Conservation (phyloP, 2,797 vertebrate species). For the Aeoliscus strigatus region DNA sequence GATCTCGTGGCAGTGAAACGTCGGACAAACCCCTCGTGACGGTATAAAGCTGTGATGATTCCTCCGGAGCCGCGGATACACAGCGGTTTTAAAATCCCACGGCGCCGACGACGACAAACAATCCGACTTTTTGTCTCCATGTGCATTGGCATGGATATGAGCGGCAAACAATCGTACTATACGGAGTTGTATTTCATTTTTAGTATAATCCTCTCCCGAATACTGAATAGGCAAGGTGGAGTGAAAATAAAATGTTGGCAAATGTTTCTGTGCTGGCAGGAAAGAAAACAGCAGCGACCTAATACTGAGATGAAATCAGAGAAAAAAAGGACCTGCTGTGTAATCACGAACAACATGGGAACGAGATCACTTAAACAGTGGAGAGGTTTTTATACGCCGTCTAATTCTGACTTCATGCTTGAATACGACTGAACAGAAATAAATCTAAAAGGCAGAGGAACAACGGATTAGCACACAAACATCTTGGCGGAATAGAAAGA, state of each 20-base stretch:
- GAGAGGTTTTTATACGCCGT: conserved; percentile 4
- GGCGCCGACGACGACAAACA: conserved; percentile 28
- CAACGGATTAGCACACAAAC: no score
- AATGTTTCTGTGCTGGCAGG: conserved; percentile 47
- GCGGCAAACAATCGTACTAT: conserved; percentile 49
- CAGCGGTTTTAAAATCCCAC: conserved; percentile 11
- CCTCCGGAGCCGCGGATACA: conserved; percentile 17
- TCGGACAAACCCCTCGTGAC: conserved; percentile 6
- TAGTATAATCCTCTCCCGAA: conserved; percentile 38
- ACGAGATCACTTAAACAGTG: conserved; percentile 18
- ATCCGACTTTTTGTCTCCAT: conserved; percentile 44
- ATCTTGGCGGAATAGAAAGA: no score
- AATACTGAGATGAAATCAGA: conserved; percentile 41
- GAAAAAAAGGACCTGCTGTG: conserved; percentile 8
- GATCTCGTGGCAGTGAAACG: conserved; percentile 4
- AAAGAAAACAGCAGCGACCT: conserved; percentile 20
- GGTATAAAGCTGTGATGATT: conserved; percentile 21
- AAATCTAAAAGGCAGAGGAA: no score
- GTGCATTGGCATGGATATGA: conserved; percentile 39
- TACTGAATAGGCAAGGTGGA: conserved; percentile 49
- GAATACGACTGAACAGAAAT: no score
- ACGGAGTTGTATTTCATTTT: conserved; percentile 39
- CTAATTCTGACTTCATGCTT: conserved; percentile 4
- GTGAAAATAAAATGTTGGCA: conserved; percentile 38
- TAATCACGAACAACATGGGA: conserved; percentile 30